These are phyloP conservation scores for Hippoglossus stenolepis DNA, from an alignment of 2,113 vertebrate genomes.

Conservation along the genomic window DNA sequence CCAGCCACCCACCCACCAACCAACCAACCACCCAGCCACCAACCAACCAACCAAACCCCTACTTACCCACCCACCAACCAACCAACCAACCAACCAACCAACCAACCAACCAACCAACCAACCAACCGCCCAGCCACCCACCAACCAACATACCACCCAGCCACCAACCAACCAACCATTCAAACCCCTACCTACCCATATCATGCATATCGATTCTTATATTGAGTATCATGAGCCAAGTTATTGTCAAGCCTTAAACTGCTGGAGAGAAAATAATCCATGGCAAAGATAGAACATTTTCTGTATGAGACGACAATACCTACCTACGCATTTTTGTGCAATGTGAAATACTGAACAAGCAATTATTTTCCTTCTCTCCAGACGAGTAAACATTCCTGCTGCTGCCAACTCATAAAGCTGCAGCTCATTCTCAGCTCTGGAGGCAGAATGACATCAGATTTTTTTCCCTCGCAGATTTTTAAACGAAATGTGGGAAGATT, in stretches of 20 bases:
- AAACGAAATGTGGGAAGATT: conserved; percentile 13
- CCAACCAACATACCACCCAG: too few relatives aligned
- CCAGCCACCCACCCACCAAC: too few relatives aligned
- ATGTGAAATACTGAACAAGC: conserved; percentile 32
- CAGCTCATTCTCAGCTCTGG: conserved; percentile 4
- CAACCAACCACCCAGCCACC: too few relatives aligned
- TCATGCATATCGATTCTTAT: too few relatives aligned
- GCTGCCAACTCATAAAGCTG: conserved; percentile 23
- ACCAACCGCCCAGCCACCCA: too few relatives aligned
- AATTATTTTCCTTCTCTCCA: conserved; percentile 16
- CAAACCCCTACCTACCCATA: too few relatives aligned
- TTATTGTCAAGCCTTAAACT: conserved; percentile 13
- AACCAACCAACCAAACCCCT: too few relatives aligned
- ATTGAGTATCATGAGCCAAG: neutral
- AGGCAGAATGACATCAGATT: conserved; percentile 14
- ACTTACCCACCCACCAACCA: too few relatives aligned
- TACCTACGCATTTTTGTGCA: neutral
- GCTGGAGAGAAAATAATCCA: conserved; percentile 15
- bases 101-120: too few relatives aligned
- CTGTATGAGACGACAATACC: neutral
- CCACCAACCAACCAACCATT: too few relatives aligned
- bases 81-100: too few relatives aligned
- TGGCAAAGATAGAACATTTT: conserved; percentile 8
- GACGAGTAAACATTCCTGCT: neutral
- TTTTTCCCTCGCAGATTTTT: conserved; percentile 1